A percentile compares a stretch with the other conserved stretches of the same genome.
Evolutionary conservation across 1,140 invertebrate species (phyloP).

Genomic region (Bombus soroeensis): DNA sequence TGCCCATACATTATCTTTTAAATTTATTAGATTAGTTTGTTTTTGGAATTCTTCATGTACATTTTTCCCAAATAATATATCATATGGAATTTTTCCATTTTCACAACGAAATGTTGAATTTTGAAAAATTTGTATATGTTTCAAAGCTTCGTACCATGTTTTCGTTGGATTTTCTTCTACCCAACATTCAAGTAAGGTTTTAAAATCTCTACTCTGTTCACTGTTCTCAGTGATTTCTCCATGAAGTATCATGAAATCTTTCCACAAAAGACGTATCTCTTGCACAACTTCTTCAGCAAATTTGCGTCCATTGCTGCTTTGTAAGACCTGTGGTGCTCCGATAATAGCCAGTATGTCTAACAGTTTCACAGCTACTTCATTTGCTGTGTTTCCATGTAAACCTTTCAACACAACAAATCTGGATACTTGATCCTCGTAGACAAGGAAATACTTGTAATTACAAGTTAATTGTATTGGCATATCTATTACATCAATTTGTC

Average conservation of each 20-base stretch:
- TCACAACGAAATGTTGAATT: constrained; percentile 65
- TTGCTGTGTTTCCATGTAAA: constrained; percentile 61
- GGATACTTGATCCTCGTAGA: constrained; percentile 79
- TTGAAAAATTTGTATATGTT: constrained; percentile 69
- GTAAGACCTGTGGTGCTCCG: constrained; percentile 73
- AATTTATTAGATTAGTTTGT: background rate
- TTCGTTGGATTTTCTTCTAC: constrained; percentile 62
- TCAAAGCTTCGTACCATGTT: constrained; percentile 70
- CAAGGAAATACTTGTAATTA: constrained; percentile 72
- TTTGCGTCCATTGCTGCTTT: constrained; percentile 72
- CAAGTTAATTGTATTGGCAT: constrained; percentile 59
- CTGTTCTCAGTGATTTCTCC: constrained; percentile 48
- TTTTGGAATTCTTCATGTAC: constrained; percentile 46
- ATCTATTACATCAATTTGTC: constrained; percentile 74
- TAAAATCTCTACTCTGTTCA: constrained; percentile 61
- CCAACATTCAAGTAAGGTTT: constrained; percentile 64
- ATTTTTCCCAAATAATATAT: constrained; percentile 65
- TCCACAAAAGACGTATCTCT: constrained; percentile 69
- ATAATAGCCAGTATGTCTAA: constrained; percentile 72
- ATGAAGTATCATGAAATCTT: constrained; percentile 65
- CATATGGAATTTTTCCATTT: constrained; percentile 66
- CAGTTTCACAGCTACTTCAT: constrained; percentile 66
- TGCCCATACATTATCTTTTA: constrained; percentile 35
- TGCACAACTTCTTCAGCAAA: constrained; percentile 74
- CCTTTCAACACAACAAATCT: constrained; percentile 74